Evolutionary conservation across 2,113 vertebrate genomes (phyloP), one percentile per base, ranked within the genome.

Genomic region (Larimichthys polyactis): DNA sequence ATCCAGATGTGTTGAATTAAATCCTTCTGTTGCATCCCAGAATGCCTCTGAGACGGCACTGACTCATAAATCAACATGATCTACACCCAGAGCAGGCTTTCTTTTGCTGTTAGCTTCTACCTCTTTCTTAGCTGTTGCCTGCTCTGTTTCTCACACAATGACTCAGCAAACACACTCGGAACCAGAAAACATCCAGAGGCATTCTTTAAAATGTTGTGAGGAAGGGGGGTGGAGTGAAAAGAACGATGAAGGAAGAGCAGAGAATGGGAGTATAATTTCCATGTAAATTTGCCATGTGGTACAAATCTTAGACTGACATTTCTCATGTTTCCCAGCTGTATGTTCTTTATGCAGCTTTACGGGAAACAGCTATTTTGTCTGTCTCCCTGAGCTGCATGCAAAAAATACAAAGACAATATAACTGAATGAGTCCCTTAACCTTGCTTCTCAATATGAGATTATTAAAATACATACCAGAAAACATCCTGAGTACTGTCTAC

Each of bases 1-100:
- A 60, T 76, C 86, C 93, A 94, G 83, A 92, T 95, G 94, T 89
- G 81, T 88, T 89, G 86, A 90, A 90, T 89, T 87, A 91, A 91
- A 84, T 86, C 85, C 84, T 83, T 60, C 86, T 82, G 86, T 32
- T 86, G 84, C 76, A 82, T 90, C 85, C 86, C 84, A 85, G 88
- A 82, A 85, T 87, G 87, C 85, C 87, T 85, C 80, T 57, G 76
- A 88, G 80, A 77, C 76, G 51, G 46, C 27, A 6, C 54, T 36
- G 68, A 55, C 62, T 81, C 88, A 79, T 94, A 94, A 93, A 94
- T 94, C 89, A 85, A 44, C 71, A 51, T 84, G 85, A 90, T 88
- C 65, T 86, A 78, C 49, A 64, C 71, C 71, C 75, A 87, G 54
- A 89, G 71, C 74, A 85, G 71, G 82, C 76, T 86, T 75, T 57